Percentiles rank a stretch among this genome's conserved stretches.
phyloP scores from a whole-genome alignment of 2,113 vertebrate species.

The Bambusicola thoracicus region DNA sequence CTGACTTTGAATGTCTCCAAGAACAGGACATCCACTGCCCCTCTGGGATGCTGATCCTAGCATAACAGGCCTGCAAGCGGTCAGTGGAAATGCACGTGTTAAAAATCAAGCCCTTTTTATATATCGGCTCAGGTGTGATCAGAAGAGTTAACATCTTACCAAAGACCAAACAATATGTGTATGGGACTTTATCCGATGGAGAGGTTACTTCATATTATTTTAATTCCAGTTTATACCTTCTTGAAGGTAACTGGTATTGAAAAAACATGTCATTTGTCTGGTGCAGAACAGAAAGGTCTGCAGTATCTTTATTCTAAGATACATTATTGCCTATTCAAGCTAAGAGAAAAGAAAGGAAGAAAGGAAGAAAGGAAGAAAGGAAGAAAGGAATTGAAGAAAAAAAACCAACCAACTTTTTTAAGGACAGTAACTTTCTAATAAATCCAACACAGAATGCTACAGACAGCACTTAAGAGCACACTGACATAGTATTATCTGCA shows the following conservation, averaged over 20 bases:
- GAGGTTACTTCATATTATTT: background rate
- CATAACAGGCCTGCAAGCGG: background rate
- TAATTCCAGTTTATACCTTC: background rate
- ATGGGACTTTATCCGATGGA: background rate
- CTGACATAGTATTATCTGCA: constrained; percentile 41
- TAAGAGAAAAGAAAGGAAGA: background rate
- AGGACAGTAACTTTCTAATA: constrained; percentile 45
- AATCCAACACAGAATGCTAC: constrained; percentile 36
- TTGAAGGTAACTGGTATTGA: background rate
- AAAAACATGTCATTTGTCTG: background rate
- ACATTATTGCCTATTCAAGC: background rate
- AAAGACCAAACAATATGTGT: background rate
- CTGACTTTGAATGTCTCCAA: too few relatives aligned
- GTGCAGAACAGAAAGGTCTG: background rate
- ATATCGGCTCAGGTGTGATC: background rate
- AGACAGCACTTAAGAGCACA: constrained; percentile 57
- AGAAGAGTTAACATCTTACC: background rate
- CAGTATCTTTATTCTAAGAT: background rate
- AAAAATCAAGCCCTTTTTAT: background rate
- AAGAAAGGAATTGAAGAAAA: too few relatives aligned
- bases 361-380: too few relatives aligned
- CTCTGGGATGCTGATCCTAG: background rate
- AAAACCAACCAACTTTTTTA: background rate
- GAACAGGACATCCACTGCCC: too few relatives aligned
- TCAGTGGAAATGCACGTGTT: background rate